phyloP scores from a whole-genome alignment of 53 echinoderm and acorn worm species.

The Henricia sp. region DNA sequence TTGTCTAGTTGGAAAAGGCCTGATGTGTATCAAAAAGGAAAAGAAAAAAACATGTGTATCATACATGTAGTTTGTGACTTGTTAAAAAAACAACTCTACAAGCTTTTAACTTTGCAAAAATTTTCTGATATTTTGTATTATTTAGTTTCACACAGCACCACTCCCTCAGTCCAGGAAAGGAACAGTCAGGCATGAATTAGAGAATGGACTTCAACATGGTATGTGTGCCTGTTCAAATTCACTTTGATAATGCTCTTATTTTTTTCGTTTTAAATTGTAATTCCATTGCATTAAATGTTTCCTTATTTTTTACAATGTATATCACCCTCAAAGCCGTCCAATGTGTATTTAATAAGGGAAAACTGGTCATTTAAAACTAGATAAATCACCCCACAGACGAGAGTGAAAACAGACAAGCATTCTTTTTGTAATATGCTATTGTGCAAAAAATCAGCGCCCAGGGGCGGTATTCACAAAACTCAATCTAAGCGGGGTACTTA shows the following conservation, averaged over 20 bases:
- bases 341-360: too few relatives aligned
- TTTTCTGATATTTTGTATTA: conserved; percentile 1
- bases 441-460: too few relatives aligned
- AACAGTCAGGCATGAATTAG: conserved; percentile 87
- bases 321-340: too few relatives aligned
- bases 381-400: too few relatives aligned
- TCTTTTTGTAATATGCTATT: too few relatives aligned
- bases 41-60: too few relatives aligned
- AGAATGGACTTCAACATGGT: conserved; percentile 92
- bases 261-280: neutral
- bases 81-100: neutral
- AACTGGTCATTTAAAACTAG: too few relatives aligned
- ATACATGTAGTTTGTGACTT: neutral
- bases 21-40: too few relatives aligned
- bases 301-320: neutral
- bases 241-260: neutral
- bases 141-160: conserved; percentile 87
- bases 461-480: too few relatives aligned
- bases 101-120: neutral
- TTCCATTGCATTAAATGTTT: neutral
- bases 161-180: conserved; percentile 74
- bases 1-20: too few relatives aligned
- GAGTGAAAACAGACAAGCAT: too few relatives aligned
- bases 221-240: neutral
- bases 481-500: too few relatives aligned